Percentiles rank a stretch among this genome's conserved stretches.
Conservation (phyloP, 2,113 vertebrate genomes). For the Sporophila hypoxantha region DNA sequence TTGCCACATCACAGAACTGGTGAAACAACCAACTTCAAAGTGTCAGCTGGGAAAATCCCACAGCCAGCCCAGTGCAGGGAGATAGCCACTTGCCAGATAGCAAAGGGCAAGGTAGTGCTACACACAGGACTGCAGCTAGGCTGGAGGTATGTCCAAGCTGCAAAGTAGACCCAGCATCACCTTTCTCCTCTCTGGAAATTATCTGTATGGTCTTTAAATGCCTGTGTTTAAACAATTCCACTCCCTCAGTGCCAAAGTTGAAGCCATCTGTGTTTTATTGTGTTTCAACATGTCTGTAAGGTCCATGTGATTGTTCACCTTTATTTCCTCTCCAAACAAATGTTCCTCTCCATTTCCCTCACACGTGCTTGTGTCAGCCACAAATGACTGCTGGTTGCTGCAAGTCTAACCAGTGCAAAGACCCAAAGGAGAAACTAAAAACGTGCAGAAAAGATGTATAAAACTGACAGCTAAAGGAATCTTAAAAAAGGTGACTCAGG, state of each 20-base stretch:
- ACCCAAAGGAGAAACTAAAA: not conserved
- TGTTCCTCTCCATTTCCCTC: not conserved
- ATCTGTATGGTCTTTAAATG: not conserved
- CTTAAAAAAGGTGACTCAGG: not conserved
- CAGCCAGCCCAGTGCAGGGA: not conserved
- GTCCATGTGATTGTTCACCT: not conserved
- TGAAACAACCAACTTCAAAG: not conserved
- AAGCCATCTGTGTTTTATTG: not conserved
- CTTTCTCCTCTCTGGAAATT: not conserved
- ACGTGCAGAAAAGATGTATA: not conserved
- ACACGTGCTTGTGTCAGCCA: fast-evolving
- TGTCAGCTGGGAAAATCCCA: not conserved
- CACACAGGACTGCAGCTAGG: not conserved
- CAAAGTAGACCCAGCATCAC: not conserved
- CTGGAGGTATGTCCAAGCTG: not conserved
- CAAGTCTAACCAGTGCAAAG: not conserved
- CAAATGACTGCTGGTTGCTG: not conserved
- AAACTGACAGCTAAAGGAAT: not conserved
- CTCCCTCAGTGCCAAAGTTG: not conserved
- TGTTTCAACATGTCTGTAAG: not conserved
- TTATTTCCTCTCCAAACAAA: not conserved
- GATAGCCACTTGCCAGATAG: not conserved
- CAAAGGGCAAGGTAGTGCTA: not conserved
- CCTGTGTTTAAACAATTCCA: not conserved
- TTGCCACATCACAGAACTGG: not conserved